A percentile compares a stretch with the other conserved stretches of the same genome.
Conservation (phyloP, 2,888 invertebrate genomes). For the Trichogramma evanescens region DNA sequence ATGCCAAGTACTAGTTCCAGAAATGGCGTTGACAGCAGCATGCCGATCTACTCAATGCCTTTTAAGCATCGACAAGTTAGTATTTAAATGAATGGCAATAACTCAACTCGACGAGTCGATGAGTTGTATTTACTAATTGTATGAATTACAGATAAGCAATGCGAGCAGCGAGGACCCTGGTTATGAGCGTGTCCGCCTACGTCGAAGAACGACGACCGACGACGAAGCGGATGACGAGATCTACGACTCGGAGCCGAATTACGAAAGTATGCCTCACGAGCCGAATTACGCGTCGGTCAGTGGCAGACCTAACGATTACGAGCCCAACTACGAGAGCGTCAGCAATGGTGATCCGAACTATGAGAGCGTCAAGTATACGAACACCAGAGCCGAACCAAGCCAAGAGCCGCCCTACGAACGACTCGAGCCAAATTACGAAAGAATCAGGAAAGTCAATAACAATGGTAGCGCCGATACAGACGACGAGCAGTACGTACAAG, state of each 20-base stretch:
- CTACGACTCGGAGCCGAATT: slow-evolving; percentile 61
- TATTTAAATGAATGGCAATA: neutral
- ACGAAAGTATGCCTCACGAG: slow-evolving; percentile 64
- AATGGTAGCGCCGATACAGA: slow-evolving; percentile 36
- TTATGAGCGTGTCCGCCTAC: slow-evolving; percentile 51
- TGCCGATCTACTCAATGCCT: slow-evolving; percentile 33
- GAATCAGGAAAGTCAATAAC: slow-evolving; percentile 17
- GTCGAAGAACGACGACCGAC: slow-evolving; percentile 31
- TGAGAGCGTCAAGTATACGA: slow-evolving; percentile 72
- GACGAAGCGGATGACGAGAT: slow-evolving; percentile 49
- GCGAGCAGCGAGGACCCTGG: slow-evolving; percentile 48
- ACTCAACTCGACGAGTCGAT: neutral
- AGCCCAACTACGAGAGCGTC: slow-evolving; percentile 65
- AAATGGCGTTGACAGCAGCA: slow-evolving; percentile 32
- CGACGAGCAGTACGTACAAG: slow-evolving; percentile 42
- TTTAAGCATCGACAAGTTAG: slow-evolving; percentile 38
- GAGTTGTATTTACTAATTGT: neutral
- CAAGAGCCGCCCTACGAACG: slow-evolving; percentile 56
- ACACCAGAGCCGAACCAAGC: slow-evolving; percentile 45
- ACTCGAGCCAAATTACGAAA: slow-evolving; percentile 38
- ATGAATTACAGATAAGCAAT: slow-evolving; percentile 31
- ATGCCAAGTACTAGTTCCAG: slow-evolving; percentile 12
- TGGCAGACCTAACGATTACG: slow-evolving; percentile 63
- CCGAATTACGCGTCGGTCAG: slow-evolving; percentile 54
- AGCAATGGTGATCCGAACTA: slow-evolving; percentile 69